Percentiles rank a stretch among this genome's conserved stretches.
phyloP scores from a whole-genome alignment of 92 coral and sea anemone species.

The Bergia sp. region DNA sequence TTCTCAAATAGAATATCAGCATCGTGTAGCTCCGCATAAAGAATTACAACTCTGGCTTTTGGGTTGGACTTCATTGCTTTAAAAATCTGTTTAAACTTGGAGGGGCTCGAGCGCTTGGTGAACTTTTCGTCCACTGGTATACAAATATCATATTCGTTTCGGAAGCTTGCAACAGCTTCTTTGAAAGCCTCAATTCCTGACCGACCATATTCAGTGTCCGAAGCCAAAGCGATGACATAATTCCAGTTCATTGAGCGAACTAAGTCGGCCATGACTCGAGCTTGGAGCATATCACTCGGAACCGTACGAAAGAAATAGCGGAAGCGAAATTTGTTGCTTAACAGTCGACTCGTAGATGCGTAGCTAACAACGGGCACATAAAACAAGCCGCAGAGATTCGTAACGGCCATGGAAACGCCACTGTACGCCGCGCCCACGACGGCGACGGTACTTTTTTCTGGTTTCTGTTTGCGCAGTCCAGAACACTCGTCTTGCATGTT shows the following conservation, averaged over 20 bases:
- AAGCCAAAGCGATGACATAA: conserved; percentile 78
- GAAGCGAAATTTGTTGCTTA: conserved; percentile 79
- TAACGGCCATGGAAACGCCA: conserved; percentile 89
- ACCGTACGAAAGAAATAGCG: conserved; percentile 81
- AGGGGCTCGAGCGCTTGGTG: conserved; percentile 72
- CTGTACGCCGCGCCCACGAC: conserved; percentile 90
- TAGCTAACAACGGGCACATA: conserved; percentile 84
- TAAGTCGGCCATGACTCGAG: conserved; percentile 89
- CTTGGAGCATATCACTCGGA: conserved; percentile 84
- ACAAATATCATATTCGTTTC: conserved; percentile 74
- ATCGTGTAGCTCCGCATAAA: conserved; percentile 86
- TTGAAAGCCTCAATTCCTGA: conserved; percentile 89
- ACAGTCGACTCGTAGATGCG: conserved; percentile 82
- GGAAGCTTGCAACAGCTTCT: conserved; percentile 65
- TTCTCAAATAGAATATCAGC: conserved; percentile 69
- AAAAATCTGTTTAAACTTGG: conserved; percentile 70
- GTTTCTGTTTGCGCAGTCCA: conserved; percentile 23
- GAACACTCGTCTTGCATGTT: conserved; percentile 66
- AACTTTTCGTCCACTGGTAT: conserved; percentile 83
- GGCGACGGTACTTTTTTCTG: conserved; percentile 65
- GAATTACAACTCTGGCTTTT: conserved; percentile 74
- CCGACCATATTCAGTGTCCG: conserved; percentile 89
- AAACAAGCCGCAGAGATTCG: conserved; percentile 83
- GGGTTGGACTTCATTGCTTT: conserved; percentile 65
- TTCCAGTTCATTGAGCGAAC: conserved; percentile 86